These are phyloP conservation scores for Eumerus sabulonum DNA, from an alignment of 2,888 invertebrate genomes.

Conservation along the genomic window DNA sequence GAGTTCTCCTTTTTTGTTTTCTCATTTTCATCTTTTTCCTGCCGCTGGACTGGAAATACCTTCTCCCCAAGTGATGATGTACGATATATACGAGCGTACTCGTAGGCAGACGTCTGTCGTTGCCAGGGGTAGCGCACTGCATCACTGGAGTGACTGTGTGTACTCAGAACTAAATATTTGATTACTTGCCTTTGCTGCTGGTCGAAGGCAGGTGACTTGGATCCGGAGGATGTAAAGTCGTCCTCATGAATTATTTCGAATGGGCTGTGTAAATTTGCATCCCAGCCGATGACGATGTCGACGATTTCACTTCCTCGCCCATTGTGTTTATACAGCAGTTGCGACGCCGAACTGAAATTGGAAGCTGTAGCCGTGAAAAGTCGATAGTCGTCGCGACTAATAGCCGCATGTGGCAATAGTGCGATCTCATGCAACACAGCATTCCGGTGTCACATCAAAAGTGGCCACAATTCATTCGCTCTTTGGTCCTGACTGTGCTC, in stretches of 20 bases:
- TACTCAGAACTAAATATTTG: slow-evolving; percentile 56
- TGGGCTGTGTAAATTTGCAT: slow-evolving; percentile 62
- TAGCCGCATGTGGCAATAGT: slow-evolving; percentile 22
- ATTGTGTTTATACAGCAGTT: slow-evolving; percentile 32
- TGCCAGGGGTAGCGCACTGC: neutral
- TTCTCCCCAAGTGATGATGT: slow-evolving; percentile 8
- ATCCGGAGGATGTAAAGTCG: slow-evolving; percentile 55
- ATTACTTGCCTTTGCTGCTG: slow-evolving; percentile 37
- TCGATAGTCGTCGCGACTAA: slow-evolving; percentile 33
- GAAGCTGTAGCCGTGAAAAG: slow-evolving; percentile 57
- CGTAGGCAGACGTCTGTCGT: too few species aligned
- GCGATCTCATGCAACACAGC: slow-evolving; percentile 24
- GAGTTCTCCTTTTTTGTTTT: neutral
- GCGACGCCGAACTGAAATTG: slow-evolving; percentile 48
- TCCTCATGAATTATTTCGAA: slow-evolving; percentile 57
- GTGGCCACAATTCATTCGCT: slow-evolving; percentile 37
- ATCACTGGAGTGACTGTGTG: slow-evolving; percentile 28
- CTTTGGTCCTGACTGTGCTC: neutral
- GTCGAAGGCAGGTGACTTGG: slow-evolving; percentile 53
- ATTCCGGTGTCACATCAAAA: slow-evolving; percentile 23
- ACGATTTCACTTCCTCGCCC: neutral
- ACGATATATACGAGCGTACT: slow-evolving; percentile 1
- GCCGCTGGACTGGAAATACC: slow-evolving; percentile 10
- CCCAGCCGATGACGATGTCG: slow-evolving; percentile 38
- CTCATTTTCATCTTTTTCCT: slow-evolving; percentile 22